Percentiles rank a stretch among this genome's conserved stretches.
These are phyloP conservation scores for Lasiurus cinereus DNA, from an alignment of 2,113 vertebrate genomes.

Conservation along the genomic window DNA sequence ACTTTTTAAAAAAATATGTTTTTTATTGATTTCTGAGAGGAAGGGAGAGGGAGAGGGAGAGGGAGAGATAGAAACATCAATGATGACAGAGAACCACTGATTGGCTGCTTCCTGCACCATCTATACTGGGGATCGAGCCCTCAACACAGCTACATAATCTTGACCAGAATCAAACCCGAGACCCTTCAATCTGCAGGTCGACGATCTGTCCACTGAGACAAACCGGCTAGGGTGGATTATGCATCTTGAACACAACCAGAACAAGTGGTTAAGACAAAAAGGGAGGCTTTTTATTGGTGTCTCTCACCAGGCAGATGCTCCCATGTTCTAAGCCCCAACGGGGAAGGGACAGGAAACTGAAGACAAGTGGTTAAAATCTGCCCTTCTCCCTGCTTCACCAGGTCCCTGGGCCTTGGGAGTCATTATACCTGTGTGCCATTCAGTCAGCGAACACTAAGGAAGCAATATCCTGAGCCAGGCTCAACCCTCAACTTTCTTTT, in stretches of 20 bases:
- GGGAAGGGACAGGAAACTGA: neutral
- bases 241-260: constrained; percentile 59
- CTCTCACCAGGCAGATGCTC: neutral
- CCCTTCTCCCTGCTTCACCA: neutral
- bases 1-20: neutral
- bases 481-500: neutral
- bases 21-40: too few species aligned
- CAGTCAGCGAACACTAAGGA: neutral
- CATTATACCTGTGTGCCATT: neutral
- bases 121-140: too few species aligned
- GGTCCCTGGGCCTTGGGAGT: neutral
- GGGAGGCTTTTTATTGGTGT: constrained; percentile 43
- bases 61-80: too few species aligned
- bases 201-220: too few species aligned
- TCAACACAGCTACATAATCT: too few species aligned
- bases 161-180: too few species aligned
- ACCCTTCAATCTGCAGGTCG: too few species aligned
- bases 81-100: too few species aligned
- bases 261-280: neutral
- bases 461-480: neutral
- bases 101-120: too few species aligned
- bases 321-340: neutral
- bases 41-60: too few species aligned
- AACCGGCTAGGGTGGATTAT: neutral
- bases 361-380: neutral